Evolutionary conservation across 2,888 invertebrate species (phyloP).

Genomic region (Rhimphoctona megacephalus): DNA sequence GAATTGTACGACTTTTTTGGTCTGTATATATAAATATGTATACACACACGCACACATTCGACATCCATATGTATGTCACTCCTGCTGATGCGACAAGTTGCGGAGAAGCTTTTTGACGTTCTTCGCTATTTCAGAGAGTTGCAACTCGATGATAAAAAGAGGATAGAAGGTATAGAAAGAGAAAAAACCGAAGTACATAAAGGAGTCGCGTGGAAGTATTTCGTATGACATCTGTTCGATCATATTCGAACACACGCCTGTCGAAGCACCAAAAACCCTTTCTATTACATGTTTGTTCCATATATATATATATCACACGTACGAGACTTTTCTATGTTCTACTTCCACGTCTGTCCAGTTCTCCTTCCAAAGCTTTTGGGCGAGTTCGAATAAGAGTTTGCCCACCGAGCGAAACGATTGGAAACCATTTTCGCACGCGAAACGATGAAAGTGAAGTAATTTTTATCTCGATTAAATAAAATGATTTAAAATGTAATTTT

Average conservation of each 20-base stretch:
- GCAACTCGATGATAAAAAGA: conserved; percentile 22
- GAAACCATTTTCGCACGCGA: background rate
- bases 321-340: background rate
- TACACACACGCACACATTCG: background rate
- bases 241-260: conserved; percentile 58
- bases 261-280: conserved; percentile 51
- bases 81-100: conserved; percentile 52
- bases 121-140: conserved; percentile 16
- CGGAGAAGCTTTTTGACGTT: conserved; percentile 56
- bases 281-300: conserved; percentile 17
- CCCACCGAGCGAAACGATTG: background rate
- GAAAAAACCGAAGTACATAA: conserved; percentile 16
- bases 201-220: conserved; percentile 17
- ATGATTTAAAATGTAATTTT: background rate
- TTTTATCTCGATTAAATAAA: background rate
- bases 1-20: conserved; percentile 16
- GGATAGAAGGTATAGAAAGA: background rate
- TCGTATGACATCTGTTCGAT: conserved; percentile 60
- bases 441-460: background rate
- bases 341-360: background rate
- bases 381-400: background rate
- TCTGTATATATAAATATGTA: background rate
- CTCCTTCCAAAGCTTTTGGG: background rate
- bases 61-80: conserved; percentile 19
- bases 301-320: background rate